Conservation (phyloP, 2,113 vertebrate genomes). For the Nanorana parkeri region DNA sequence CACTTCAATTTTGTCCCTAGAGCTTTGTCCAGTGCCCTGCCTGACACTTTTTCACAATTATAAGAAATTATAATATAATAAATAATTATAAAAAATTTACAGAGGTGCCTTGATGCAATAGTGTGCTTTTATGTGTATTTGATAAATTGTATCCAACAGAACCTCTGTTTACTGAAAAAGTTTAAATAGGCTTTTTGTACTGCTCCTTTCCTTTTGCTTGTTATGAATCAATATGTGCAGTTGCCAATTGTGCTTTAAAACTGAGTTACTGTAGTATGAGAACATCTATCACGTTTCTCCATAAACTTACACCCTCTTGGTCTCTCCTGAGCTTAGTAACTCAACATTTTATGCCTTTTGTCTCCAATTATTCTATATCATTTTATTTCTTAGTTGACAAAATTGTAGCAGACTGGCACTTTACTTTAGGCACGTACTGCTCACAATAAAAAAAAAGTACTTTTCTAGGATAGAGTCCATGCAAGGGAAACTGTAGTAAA, state of each 20-base stretch:
- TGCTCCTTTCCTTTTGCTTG: not conserved
- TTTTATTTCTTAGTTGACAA: not conserved
- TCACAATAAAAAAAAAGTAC: no score
- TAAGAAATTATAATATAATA: no score
- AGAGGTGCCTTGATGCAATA: no score
- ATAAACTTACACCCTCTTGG: not conserved
- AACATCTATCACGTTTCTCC: not conserved
- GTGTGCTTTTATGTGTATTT: no score
- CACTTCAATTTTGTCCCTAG: no score
- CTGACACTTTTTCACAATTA: no score
- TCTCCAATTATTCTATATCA: not conserved
- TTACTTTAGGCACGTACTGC: not conserved
- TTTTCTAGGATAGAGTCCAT: not conserved
- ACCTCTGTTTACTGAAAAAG: no score
- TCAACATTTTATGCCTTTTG: not conserved
- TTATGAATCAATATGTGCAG: not conserved
- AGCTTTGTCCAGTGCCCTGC: no score
- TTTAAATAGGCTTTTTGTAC: no score
- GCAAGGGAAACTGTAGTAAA: conserved; percentile 9
- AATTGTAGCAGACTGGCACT: not conserved
- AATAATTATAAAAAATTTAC: no score
- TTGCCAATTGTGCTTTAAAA: not conserved
- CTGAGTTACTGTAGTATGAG: not conserved
- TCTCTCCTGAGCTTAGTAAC: not conserved
- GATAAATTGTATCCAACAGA: no score